Conservation (phyloP, 2,113 vertebrate genomes). For the Scomber japonicus region DNA sequence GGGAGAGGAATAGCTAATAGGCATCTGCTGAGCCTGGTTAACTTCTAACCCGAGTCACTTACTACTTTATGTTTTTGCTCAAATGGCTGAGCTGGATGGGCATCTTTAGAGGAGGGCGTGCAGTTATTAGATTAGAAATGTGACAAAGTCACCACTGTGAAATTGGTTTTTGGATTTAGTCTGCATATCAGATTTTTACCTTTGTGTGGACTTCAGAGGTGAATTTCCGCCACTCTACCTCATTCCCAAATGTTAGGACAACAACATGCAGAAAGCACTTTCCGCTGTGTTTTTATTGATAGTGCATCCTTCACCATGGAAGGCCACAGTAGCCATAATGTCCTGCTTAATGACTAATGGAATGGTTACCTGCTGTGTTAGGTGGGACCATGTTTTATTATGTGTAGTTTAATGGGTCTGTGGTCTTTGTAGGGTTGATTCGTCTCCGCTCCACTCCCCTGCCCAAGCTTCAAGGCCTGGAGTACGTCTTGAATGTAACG, state of each 20-base stretch:
- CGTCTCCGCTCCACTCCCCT: constrained; percentile 88
- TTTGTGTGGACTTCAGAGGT: constrained; percentile 48
- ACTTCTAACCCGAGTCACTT: constrained; percentile 66
- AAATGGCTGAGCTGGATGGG: constrained; percentile 47
- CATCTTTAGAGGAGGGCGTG: constrained; percentile 47
- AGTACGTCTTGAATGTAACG: constrained; percentile 89
- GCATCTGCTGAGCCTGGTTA: constrained; percentile 69
- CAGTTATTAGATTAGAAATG: constrained; percentile 72
- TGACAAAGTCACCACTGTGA: constrained; percentile 70
- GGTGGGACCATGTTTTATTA: constrained; percentile 32
- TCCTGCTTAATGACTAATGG: constrained; percentile 59
- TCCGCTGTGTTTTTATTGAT: constrained; percentile 45
- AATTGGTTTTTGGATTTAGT: constrained; percentile 74
- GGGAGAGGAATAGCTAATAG: constrained; percentile 63
- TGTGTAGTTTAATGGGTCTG: constrained; percentile 48
- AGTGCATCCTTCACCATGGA: constrained; percentile 31
- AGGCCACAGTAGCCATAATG: constrained; percentile 53
- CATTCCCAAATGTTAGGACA: constrained; percentile 30
- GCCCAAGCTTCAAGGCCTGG: constrained; percentile 89
- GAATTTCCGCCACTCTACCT: constrained; percentile 35
- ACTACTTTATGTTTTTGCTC: constrained; percentile 60
- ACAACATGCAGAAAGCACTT: constrained; percentile 17
- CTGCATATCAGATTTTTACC: constrained; percentile 62
- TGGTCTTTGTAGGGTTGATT: constrained; percentile 86
- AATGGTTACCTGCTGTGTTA: constrained; percentile 31